These are phyloP conservation scores for Drosophila sp. DNA, from an alignment of 1,140 invertebrate genomes.

Conservation along the genomic window DNA sequence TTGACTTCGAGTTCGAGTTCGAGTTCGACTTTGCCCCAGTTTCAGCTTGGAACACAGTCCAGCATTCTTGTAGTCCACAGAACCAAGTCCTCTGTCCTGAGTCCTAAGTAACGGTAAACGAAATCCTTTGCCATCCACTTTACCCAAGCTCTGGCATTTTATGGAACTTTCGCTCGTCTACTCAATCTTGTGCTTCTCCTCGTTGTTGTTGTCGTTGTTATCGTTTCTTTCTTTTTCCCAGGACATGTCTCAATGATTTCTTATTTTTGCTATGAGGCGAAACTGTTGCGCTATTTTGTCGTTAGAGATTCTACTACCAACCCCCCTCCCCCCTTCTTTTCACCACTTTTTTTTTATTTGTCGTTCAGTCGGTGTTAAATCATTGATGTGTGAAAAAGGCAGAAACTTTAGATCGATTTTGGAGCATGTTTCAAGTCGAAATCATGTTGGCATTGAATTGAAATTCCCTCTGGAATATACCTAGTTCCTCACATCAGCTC, in stretches of 20 bases:
- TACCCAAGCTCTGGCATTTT: constrained; percentile 38
- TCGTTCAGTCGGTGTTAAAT: constrained; percentile 66
- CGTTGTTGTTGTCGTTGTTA: constrained; percentile 44
- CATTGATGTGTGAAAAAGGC: constrained; percentile 76
- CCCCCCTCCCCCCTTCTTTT: too few relatives aligned
- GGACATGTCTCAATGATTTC: constrained; percentile 82
- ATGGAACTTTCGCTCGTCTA: constrained; percentile 17
- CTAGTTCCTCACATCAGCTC: not conserved
- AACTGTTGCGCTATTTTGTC: constrained; percentile 78
- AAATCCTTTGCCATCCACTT: constrained; percentile 68
- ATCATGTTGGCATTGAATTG: constrained; percentile 50
- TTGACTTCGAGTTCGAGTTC: too few relatives aligned
- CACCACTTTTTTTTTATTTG: constrained; percentile 28
- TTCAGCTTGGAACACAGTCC: constrained; percentile 49
- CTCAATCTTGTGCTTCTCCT: constrained; percentile 10
- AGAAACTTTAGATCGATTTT: constrained; percentile 54
- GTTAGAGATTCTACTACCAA: constrained; percentile 49
- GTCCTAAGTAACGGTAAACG: constrained; percentile 50
- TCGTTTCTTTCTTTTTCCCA: constrained; percentile 47
- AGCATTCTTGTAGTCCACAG: not conserved
- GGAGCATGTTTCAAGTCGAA: constrained; percentile 10
- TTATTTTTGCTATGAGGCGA: constrained; percentile 73
- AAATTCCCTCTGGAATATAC: not conserved
- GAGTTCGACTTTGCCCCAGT: constrained; percentile 71
- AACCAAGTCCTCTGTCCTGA: constrained; percentile 11